Evolutionary conservation across 2,113 vertebrate species (phyloP), one percentile per base, ranked within the genome.

Genomic region (Sylvietta virens): DNA sequence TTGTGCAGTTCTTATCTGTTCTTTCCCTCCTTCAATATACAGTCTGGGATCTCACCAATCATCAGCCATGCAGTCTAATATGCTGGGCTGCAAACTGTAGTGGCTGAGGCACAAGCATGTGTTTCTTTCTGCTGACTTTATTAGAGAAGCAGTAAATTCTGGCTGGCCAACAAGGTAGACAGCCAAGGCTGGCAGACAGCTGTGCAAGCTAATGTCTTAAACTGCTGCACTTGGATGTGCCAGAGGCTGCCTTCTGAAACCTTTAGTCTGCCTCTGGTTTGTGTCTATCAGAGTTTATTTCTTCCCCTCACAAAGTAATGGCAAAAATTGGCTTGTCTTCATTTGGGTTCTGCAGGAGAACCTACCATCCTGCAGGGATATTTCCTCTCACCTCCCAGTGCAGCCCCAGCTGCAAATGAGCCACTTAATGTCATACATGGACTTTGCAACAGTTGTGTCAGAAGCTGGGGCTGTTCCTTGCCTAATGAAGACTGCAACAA

Each of bases 101-200:
- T 58, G 79, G 67, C 92, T 88, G 79, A 93, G 56, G 44, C 72
- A 77, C 71, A 86, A 62, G 72, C 83, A 5, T 94, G 56, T 95
- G 74, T 95, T 95, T 93, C 91, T 95, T 94, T 78, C 88, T 93
- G 91, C 95, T 92, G 92, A 64, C 82, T 94, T 93, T 96, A 88
- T 95, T 93, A 90, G 94, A 74, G 67, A 56, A 94, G 51, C 91
- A 92, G 10, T 96, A 93, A 94, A 92, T 96, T 62, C 88, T 90
- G 88, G 67, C 91, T 67, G 56, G 64, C 72, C 5, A 10, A 81
- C 67, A 26, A 93, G 56, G 80, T 93, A 86, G 86, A 86, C 56
- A n/a, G 94, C 92, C 94, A 81, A 74, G 56, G 72, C 91, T 90
- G 91, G 94, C 95, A 88, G 95, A 81, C 95, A 94, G 86, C 94